Evolutionary conservation across 2,797 vertebrate genomes (phyloP).

Genomic region (Clarias fuscus): DNA sequence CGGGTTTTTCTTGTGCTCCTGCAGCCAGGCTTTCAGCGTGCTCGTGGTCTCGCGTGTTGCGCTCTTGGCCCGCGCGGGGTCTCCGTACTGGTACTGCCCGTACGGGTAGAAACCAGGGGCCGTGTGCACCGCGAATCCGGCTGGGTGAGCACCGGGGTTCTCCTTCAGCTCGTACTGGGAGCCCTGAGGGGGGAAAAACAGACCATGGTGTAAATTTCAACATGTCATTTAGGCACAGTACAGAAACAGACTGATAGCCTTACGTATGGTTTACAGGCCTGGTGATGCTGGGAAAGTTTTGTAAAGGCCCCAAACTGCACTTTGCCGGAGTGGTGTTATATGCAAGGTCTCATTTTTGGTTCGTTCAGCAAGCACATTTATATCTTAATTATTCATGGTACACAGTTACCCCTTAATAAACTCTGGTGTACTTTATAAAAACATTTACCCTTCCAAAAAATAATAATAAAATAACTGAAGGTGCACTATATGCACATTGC

Average conservation of each 20-base stretch:
- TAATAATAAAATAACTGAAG: neutral
- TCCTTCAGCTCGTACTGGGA: constrained; percentile 98
- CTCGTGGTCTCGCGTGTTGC: constrained; percentile 94
- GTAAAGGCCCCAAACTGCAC: neutral
- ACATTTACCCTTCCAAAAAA: no score
- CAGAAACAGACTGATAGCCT: neutral
- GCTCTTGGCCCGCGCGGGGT: constrained; percentile 91
- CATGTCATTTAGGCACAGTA: neutral
- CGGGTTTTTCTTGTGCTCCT: constrained; percentile 96
- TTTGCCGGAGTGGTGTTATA: neutral
- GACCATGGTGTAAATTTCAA: constrained; percentile 2
- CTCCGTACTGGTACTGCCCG: constrained; percentile 94
- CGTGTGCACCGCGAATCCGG: constrained; percentile 89
- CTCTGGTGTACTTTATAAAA: neutral
- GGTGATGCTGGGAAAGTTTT: neutral
- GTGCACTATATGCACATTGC: neutral
- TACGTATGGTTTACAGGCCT: neutral
- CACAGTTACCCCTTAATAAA: neutral
- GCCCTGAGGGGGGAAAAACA: constrained; percentile 74
- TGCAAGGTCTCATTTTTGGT: neutral
- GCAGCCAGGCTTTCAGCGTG: constrained; percentile 95
- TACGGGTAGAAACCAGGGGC: constrained; percentile 95
- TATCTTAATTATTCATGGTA: no score
- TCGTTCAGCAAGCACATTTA: neutral
- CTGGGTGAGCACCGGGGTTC: constrained; percentile 88